Conservation (phyloP, 2,113 vertebrate genomes). For the Alces alces region DNA sequence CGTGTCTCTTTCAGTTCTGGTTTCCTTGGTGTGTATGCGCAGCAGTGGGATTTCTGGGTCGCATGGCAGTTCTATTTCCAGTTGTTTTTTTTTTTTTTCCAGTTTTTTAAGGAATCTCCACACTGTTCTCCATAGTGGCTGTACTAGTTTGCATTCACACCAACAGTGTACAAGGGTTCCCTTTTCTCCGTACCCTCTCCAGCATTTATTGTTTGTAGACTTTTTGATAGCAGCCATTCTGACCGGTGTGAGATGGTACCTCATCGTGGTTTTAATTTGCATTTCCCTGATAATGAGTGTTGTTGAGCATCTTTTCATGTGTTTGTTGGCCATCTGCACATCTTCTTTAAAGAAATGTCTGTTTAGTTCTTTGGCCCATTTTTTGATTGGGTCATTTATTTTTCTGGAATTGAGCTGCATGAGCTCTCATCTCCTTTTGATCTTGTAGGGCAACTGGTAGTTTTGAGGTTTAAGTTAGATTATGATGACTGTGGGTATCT, state of each 20-base stretch:
- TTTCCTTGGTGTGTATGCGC: not conserved
- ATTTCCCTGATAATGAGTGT: not conserved
- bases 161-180: not conserved
- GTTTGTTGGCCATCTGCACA: not conserved
- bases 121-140: not conserved
- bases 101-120: not conserved
- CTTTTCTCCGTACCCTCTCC: not conserved
- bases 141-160: not conserved
- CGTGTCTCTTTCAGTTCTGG: rapidly evolving
- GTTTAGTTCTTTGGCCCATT: not conserved
- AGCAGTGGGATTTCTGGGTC: not conserved
- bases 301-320: not conserved
- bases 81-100: not conserved
- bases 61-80: not conserved
- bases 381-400: not conserved
- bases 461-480: not conserved
- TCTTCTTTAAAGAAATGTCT: not conserved
- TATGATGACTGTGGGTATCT: not conserved
- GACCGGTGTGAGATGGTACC: not conserved
- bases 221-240: not conserved
- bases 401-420: not conserved
- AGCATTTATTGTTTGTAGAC: not conserved
- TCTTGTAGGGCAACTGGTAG: not conserved
- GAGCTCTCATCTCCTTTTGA: not conserved
- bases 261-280: not conserved